Conservation (phyloP, 1,140 invertebrate species). For the Coboldia fuscipes region DNA sequence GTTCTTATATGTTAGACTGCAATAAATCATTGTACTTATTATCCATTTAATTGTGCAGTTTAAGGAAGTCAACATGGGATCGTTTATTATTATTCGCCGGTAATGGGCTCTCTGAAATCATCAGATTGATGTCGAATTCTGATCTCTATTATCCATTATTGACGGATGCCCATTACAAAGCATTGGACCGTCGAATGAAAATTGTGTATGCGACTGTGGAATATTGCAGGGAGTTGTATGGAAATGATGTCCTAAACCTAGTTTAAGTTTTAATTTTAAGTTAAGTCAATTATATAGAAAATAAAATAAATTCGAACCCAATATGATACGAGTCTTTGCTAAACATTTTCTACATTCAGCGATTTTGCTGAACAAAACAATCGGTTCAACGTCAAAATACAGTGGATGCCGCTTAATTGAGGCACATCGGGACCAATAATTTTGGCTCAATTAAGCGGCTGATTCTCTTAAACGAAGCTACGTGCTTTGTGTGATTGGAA, state of each 20-base stretch:
- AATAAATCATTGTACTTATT: conserved; percentile 3
- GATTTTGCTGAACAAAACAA: too few relatives aligned
- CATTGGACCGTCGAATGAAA: conserved; percentile 55
- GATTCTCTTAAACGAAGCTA: too few relatives aligned
- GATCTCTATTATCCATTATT: conserved; percentile 34
- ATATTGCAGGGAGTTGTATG: conserved; percentile 36
- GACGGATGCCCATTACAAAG: conserved; percentile 46
- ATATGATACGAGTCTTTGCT: neutral
- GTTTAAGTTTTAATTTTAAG: too few relatives aligned
- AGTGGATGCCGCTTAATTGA: too few relatives aligned
- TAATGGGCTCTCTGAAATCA: conserved; percentile 32
- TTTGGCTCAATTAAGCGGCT: too few relatives aligned
- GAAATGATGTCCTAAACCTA: too few relatives aligned
- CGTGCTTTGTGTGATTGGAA: too few relatives aligned
- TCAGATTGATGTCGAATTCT: conserved; percentile 22
- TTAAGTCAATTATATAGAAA: neutral
- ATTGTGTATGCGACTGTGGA: conserved; percentile 51
- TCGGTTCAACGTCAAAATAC: too few relatives aligned
- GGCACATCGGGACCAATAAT: too few relatives aligned
- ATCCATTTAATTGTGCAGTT: conserved; percentile 23
- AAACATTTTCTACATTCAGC: too few relatives aligned
- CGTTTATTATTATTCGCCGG: conserved; percentile 44
- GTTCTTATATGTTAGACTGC: neutral
- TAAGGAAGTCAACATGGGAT: conserved; percentile 44
- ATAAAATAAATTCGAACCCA: neutral